Evolutionary conservation across 2,888 invertebrate genomes (phyloP), one percentile per base, ranked within the genome.

Genomic region (Sceliomorpha sp.): DNA sequence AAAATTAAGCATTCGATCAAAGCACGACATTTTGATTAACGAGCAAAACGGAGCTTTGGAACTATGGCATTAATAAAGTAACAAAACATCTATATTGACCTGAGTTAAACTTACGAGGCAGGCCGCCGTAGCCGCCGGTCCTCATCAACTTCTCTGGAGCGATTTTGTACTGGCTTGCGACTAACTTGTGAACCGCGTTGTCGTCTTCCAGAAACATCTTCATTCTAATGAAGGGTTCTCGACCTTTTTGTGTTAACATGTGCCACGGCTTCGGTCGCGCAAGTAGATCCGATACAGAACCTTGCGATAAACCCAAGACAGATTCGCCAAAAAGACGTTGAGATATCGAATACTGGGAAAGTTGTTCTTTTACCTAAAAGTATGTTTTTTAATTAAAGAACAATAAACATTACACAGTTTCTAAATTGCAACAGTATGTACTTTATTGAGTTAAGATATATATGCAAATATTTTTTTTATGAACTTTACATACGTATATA

Each of bases 251-350:
- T 8, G 99, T 99, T 44, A 99, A 91, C 98, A 98, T 98, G 86
- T 98, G 97, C 99, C 99, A 99, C 0, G 98, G 98, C 88, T 99
- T 99, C 26, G 99, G 99, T 47, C 99, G 90, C 14, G 99, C 99
- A 71, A 99, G 90, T 32, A 99, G 91, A 89, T 99, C 99, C 39
- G 98, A 98, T 0, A 99, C 99, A 2, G 98, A 98, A 27, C 99
- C 99, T 88, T 98, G 98, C 0, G 97, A 97, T 48, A 98, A 89
- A 0, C 98, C 98, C 62, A 99, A 91, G n/a, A 99, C 98, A 0
- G 96, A 97, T 88, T 99, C 99, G 5, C 99, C 99, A 85, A 99
- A 99, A 42, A 99, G 91, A 75, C 99, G 92, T 89, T 99, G 99
- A 81, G 98, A 98, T 84, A 99, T 97, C 73, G 97, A 97, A 89